Conservation (phyloP, 1,140 invertebrate genomes). For the Ooceraea biroi region DNA sequence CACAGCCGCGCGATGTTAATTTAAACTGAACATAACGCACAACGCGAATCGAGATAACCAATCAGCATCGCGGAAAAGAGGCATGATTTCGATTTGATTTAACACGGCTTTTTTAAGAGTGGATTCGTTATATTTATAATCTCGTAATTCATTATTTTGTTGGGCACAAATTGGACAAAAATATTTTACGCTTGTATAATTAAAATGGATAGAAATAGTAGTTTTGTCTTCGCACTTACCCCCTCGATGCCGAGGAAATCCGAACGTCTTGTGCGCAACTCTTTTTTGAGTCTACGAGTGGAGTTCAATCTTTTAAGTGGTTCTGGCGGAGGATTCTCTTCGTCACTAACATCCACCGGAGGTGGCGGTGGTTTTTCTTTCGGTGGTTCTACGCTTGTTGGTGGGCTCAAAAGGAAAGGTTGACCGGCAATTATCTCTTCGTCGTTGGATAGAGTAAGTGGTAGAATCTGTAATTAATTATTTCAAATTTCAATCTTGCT, state of each 20-base stretch:
- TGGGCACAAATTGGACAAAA: too few relatives aligned
- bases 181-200: too few relatives aligned
- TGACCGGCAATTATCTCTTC: slow-evolving; percentile 82
- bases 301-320: slow-evolving; percentile 92
- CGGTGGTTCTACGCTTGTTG: slow-evolving; percentile 91
- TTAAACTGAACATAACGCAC: too few relatives aligned
- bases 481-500: too few relatives aligned
- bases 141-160: too few relatives aligned
- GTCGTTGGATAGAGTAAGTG: slow-evolving; percentile 81
- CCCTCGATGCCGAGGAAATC: slow-evolving; percentile 95
- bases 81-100: too few relatives aligned
- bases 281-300: slow-evolving; percentile 94
- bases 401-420: slow-evolving; percentile 85
- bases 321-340: slow-evolving; percentile 83
- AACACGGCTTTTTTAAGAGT: too few relatives aligned
- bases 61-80: too few relatives aligned
- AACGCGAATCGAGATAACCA: too few relatives aligned
- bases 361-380: slow-evolving; percentile 95
- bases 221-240: slow-evolving; percentile 72
- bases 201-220: not conserved
- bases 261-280: slow-evolving; percentile 93
- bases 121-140: too few relatives aligned
- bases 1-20: too few relatives aligned
- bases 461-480: slow-evolving; percentile 77
- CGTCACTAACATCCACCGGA: slow-evolving; percentile 88